Conservation (phyloP, 2,113 vertebrate species). For the Amblyopsis rosae region DNA sequence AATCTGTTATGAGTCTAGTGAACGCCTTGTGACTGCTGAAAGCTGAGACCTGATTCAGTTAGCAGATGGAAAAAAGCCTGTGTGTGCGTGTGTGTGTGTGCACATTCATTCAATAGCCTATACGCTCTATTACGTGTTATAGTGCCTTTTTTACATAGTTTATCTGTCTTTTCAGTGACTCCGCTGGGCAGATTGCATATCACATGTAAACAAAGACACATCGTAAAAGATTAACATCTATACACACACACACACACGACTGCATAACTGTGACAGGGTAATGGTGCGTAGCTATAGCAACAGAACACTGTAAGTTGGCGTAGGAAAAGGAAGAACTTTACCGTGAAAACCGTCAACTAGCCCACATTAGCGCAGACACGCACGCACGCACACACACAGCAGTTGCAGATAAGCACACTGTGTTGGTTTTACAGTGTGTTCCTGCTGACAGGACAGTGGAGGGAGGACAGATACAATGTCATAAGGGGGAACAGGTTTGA, state of each 20-base stretch:
- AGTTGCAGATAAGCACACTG: conserved; percentile 33
- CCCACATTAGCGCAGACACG: conserved; percentile 18
- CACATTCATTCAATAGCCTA: neutral
- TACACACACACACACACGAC: conserved; percentile 7
- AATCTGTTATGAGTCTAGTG: conserved; percentile 17
- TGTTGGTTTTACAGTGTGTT: conserved; percentile 34
- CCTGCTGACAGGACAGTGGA: conserved; percentile 40
- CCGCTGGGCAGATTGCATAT: neutral
- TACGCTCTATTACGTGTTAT: neutral
- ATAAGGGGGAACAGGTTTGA: neutral
- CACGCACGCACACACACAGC: conserved; percentile 13
- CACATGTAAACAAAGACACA: neutral
- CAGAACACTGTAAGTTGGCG: conserved; percentile 17
- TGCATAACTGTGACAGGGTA: conserved; percentile 36
- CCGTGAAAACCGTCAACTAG: conserved; percentile 32
- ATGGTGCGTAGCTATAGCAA: conserved; percentile 48
- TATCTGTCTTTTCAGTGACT: neutral
- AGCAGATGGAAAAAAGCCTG: conserved; percentile 48
- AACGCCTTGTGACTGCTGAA: conserved; percentile 24
- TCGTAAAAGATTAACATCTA: conserved; percentile 1
- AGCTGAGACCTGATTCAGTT: conserved; percentile 45
- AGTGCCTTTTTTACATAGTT: neutral
- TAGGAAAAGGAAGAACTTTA: conserved; percentile 29
- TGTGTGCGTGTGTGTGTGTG: neutral
- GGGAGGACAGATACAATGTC: conserved; percentile 16